These are phyloP conservation scores for Pandemis corylana DNA, from an alignment of 2,888 invertebrate species.

Conservation along the genomic window DNA sequence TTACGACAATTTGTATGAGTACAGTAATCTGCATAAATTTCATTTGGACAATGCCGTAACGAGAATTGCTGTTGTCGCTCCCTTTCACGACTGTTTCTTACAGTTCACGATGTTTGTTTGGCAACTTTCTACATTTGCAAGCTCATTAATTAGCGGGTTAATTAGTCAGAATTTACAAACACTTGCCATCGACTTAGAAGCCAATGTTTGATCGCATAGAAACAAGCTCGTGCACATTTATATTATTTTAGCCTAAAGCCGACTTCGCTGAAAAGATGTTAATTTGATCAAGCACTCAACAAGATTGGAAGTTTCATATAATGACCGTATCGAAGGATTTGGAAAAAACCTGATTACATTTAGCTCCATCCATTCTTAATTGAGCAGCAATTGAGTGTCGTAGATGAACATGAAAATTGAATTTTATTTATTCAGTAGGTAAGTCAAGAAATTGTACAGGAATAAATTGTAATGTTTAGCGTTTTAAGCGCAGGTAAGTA, in stretches of 20 bases:
- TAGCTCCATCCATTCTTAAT: neutral
- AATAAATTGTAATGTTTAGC: neutral
- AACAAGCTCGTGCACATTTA: conserved; percentile 8
- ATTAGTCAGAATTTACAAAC: conserved; percentile 25
- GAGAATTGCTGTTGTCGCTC: conserved; percentile 31
- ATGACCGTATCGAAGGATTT: conserved; percentile 2
- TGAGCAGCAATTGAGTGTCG: neutral
- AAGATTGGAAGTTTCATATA: conserved; percentile 9
- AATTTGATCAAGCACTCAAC: conserved; percentile 5
- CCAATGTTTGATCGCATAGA: conserved; percentile 14
- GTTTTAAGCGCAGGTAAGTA: neutral
- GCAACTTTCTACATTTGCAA: conserved; percentile 33
- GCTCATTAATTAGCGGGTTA: conserved; percentile 37
- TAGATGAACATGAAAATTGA: neutral
- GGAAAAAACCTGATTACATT: conserved; percentile 1
- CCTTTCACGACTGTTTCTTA: conserved; percentile 38
- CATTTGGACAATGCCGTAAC: conserved; percentile 35
- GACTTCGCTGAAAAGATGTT: conserved; percentile 2
- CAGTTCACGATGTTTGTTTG: conserved; percentile 32
- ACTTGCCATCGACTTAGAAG: conserved; percentile 17
- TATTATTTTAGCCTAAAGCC: conserved; percentile 10
- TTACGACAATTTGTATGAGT: conserved; percentile 18
- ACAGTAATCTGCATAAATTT: conserved; percentile 35
- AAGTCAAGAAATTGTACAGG: neutral
- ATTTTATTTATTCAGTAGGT: neutral